A percentile compares a stretch with the other conserved stretches of the same genome.
Conservation (phyloP, 2,888 invertebrate species). For the Galeopsomyia nigrocyanea region DNA sequence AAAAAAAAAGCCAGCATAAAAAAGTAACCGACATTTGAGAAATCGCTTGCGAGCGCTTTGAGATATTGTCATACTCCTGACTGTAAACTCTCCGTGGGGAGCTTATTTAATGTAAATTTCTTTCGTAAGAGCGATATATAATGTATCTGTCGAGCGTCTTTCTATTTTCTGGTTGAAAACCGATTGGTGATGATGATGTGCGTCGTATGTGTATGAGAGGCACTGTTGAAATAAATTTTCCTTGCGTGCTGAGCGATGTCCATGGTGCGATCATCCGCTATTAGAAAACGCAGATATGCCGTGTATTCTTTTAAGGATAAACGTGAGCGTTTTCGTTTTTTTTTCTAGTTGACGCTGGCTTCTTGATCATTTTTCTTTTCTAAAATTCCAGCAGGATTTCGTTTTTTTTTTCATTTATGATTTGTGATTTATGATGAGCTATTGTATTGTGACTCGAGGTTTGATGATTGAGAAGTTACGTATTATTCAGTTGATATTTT, state of each 20-base stretch:
- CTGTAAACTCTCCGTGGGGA: conserved; percentile 47
- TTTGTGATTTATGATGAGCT: conserved; percentile 36
- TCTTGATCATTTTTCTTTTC: conserved; percentile 31
- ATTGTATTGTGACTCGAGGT: conserved; percentile 39
- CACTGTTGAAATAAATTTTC: conserved; percentile 42
- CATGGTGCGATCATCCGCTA: conserved; percentile 44
- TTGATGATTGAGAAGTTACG: conserved; percentile 34
- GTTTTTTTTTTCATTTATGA: conserved; percentile 31
- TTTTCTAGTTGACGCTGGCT: conserved; percentile 30
- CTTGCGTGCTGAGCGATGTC: conserved; percentile 35
- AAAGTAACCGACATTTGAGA: conserved; percentile 15
- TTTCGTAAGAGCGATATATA: conserved; percentile 56
- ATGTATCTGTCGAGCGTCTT: conserved; percentile 55
- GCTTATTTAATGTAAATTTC: conserved; percentile 56
- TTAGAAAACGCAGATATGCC: conserved; percentile 40
- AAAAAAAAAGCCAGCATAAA: conserved; percentile 25
- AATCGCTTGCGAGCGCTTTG: conserved; percentile 46
- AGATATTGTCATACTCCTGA: conserved; percentile 45
- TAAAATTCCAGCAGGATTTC: conserved; percentile 33
- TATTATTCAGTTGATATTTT: conserved; percentile 44
- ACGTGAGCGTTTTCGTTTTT: conserved; percentile 30
- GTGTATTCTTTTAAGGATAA: conserved; percentile 42
- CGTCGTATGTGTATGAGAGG: conserved; percentile 42
- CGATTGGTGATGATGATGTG: conserved; percentile 25
- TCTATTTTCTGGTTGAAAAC: conserved; percentile 58